Evolutionary conservation across 2,797 vertebrate species (phyloP), one percentile per base, ranked within the genome.

Genomic region (Ctenopoma multispine): DNA sequence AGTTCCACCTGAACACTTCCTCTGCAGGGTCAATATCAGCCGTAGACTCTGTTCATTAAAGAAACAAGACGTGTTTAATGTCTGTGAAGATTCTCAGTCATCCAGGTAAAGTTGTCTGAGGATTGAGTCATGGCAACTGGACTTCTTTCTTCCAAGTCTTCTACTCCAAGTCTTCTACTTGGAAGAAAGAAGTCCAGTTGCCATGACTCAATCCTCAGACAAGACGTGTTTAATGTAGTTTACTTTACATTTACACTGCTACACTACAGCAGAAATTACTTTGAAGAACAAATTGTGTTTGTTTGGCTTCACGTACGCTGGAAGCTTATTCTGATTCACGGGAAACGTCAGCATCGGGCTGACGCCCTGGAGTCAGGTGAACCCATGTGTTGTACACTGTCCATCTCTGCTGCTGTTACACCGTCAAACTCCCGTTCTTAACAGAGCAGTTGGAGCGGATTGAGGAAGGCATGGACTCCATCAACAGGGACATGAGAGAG

Each of bases 401-500:
- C 29, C 6, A 0, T 63, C 29, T 29, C 46, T 20, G 2, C 50
- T 47, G 43, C 44, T 24, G 36, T 46, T 41, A 6, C n/a, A 3
- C 31, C 51, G 3, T 69, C 1, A 71, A 63, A 17, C 73, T 34
- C n/a, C 20, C 41, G 74, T 81, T 69, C 72, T 71, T 79, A 20
- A 75, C 89, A 95, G 94, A 95, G 82, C 94, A 96, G 88, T 46
- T 95, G 86, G 94, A 95, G 83, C 91, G 91, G 1, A 87, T 95
- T 11, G 94, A 95, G 66, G 93, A 94, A 27, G 94, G 94, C 18
- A 88, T 95, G 84, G 93, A 95, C 84, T 90, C 94, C 81, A 92
- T 95, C 79, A 94, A 94, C 89, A 90, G 94, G 69, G 92, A 95
- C 82, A 94, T 95, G 94, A 92, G 82, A 7, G 94, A 95, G 83